Evolutionary conservation across 2,113 vertebrate species (phyloP).

Genomic region (Coreoperca whiteheadi): DNA sequence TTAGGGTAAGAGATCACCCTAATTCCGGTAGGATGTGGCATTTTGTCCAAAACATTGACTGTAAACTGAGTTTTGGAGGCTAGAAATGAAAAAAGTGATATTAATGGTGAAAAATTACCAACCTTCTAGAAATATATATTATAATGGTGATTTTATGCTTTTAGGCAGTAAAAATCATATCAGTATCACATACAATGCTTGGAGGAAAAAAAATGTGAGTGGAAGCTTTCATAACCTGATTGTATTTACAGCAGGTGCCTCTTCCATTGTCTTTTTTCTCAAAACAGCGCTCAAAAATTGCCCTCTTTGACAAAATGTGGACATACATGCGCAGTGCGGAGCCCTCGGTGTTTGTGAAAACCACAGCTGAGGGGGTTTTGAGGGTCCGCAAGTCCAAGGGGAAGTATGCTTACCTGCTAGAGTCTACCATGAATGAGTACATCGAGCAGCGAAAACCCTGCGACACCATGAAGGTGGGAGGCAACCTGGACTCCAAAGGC

Average conservation of each 20-base stretch:
- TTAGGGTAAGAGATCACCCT: conserved; percentile 89
- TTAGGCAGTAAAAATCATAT: neutral
- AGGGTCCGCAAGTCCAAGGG: conserved; percentile 98
- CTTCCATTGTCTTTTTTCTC: conserved; percentile 60
- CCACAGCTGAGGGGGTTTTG: conserved; percentile 96
- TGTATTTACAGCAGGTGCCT: neutral
- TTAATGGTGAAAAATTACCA: neutral
- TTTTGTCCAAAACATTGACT: neutral
- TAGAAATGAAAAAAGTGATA: neutral
- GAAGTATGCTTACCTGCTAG: conserved; percentile 99
- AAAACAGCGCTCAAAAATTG: conserved; percentile 97
- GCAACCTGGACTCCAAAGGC: conserved; percentile 99
- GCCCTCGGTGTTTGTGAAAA: conserved; percentile 99
- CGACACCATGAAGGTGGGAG: conserved; percentile 99
- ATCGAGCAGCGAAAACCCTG: conserved; percentile 99
- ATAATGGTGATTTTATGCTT: neutral
- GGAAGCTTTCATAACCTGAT: neutral
- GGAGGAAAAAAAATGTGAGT: neutral
- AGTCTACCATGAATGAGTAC: conserved; percentile 99
- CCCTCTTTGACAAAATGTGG: conserved; percentile 99
- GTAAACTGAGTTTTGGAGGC: neutral
- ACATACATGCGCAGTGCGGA: conserved; percentile 99
- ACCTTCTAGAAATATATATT: neutral
- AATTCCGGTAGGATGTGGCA: neutral
- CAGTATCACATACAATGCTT: neutral